Evolutionary conservation across 1,140 invertebrate genomes (phyloP).

Genomic region (Trypoxylus dichotomus): DNA sequence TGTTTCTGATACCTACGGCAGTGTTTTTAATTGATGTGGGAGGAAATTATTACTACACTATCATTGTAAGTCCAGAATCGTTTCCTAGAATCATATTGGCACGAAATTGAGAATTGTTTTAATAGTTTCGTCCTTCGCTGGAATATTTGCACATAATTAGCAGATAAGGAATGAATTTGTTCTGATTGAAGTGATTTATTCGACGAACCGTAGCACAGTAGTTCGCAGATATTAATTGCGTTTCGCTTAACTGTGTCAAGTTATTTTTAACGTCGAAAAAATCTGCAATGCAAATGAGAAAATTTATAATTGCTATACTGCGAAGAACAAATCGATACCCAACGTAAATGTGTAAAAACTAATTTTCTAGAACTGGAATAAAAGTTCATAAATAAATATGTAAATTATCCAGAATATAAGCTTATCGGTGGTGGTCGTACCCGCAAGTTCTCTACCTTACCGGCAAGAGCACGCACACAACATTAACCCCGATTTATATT

Average conservation of each 20-base stretch:
- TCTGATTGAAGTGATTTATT: not conserved
- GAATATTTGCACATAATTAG: not conserved
- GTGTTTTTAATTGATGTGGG: too few species aligned
- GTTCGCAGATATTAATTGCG: not conserved
- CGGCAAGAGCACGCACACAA: slow-evolving; percentile 52
- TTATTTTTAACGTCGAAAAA: slow-evolving; percentile 13
- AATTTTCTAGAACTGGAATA: slow-evolving; percentile 24
- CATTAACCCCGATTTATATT: slow-evolving; percentile 57
- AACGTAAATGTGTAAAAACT: not conserved
- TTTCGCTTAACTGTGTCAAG: slow-evolving; percentile 11
- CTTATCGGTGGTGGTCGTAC: slow-evolving; percentile 47
- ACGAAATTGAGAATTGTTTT: too few species aligned
- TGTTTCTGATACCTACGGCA: too few species aligned
- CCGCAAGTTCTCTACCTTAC: slow-evolving; percentile 45
- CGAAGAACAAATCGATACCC: slow-evolving; percentile 11
- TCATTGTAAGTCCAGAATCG: too few species aligned
- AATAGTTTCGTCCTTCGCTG: not conserved
- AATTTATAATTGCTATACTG: slow-evolving; percentile 22
- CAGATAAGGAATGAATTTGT: not conserved
- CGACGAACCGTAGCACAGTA: not conserved
- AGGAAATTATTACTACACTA: too few species aligned
- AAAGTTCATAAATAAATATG: slow-evolving; percentile 41
- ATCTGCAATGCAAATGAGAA: slow-evolving; percentile 20
- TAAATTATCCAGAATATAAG: slow-evolving; percentile 43
- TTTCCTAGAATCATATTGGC: too few species aligned